A percentile compares a stretch with the other conserved stretches of the same genome.
Conservation (phyloP, 2,113 vertebrate species). For the Grammomys surdaster region DNA sequence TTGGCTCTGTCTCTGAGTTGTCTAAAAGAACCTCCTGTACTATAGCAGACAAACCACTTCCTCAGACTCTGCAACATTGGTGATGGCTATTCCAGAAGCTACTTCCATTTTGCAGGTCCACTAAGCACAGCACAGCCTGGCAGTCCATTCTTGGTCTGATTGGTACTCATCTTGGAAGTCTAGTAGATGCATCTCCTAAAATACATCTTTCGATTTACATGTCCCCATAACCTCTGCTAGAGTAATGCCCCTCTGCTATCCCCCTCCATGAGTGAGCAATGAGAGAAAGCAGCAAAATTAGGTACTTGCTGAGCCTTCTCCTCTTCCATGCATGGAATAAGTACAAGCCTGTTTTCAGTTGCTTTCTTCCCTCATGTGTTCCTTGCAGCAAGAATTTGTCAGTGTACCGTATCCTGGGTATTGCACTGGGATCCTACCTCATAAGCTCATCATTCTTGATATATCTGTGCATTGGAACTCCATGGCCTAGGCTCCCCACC, state of each 20-base stretch:
- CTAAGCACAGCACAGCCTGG: neutral
- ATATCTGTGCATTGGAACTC: neutral
- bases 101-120: neutral
- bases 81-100: neutral
- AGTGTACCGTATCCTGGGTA: neutral
- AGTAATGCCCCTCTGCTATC: neutral
- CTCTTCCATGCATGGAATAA: neutral
- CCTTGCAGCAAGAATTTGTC: neutral
- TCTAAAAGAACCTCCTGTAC: conserved; percentile 31
- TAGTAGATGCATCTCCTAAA: neutral
- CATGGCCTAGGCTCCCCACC: neutral
- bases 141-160: neutral
- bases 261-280: neutral
- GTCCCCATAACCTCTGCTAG: neutral
- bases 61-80: neutral
- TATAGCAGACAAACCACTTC: neutral
- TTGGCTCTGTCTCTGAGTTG: neutral
- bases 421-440: neutral
- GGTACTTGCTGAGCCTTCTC: neutral
- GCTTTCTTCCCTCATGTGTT: neutral
- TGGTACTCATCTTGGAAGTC: neutral
- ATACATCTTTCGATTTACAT: neutral
- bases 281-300: neutral
- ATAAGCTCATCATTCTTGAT: neutral
- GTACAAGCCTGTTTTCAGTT: neutral